Evolutionary conservation across 2,797 vertebrate species (phyloP), one percentile per base, ranked within the genome.

Genomic region (Eulemur coronatus): DNA sequence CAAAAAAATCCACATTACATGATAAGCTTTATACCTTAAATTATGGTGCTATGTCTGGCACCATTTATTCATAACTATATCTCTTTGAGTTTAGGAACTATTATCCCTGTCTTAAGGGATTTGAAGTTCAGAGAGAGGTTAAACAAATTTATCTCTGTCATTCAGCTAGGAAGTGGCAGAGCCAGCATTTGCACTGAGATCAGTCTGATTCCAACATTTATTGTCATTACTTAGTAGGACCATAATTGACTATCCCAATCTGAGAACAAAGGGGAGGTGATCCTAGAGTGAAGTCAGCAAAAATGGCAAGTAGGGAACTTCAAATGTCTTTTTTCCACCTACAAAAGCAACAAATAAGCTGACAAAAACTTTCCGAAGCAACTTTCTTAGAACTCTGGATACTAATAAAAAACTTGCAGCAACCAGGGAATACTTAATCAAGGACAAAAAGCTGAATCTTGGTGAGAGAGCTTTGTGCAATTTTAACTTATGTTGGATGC

Each of bases 111-210:
- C 69, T 95, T 38, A 79, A 89, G 46, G 55, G 63, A 50, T 72
- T 93, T 96, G 63, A 86, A 89, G 69, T 86, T 73, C 50, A 50
- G 48, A 79, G 87, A 86, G 46, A 85, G 15, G 46, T 59, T 80
- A 82, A 46, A 63, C 67, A 91, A 20, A n/a, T 63, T 69, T 72
- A 43, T 41, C 22, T 5, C 48, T n/a, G 55, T 26, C 33, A 52
- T 85, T 59, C 67, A 48, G 38, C 41, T 65, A 43, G 55, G 33
- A 50, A 65, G 65, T 52, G 33, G 48, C 46, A 87, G 80, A 75
- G 46, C 11, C 55, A 63, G 46, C 33, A 61, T 90, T 84, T 78
- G 38, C 24, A 70, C 18, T n/a, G 28, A 84, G 30, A 69, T 69
- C 50, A 75, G 18, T 72, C 70, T 70, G 41, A 61, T 92, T 91